A percentile compares a stretch with the other conserved stretches of the same genome.
Evolutionary conservation across 2,888 invertebrate genomes (phyloP).

Genomic region (Stenodera caucasica): DNA sequence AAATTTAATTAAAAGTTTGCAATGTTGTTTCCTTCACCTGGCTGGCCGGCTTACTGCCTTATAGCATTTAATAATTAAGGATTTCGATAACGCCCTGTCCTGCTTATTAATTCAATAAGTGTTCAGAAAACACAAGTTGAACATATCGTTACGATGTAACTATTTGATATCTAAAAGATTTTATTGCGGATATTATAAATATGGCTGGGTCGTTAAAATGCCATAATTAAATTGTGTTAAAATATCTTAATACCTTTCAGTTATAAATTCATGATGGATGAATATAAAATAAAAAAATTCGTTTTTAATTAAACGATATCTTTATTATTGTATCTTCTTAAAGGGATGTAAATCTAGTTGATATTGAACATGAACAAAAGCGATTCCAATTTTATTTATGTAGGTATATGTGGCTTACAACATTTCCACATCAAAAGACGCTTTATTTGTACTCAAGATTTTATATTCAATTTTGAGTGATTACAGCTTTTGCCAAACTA

Average conservation of each 20-base stretch:
- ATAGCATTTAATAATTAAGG: constrained; percentile 25
- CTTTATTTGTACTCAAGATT: neutral
- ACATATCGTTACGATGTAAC: constrained; percentile 31
- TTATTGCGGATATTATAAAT: constrained; percentile 32
- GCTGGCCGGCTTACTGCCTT: constrained; percentile 1
- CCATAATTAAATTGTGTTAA: constrained; percentile 28
- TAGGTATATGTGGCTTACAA: neutral
- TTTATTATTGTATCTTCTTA: constrained; percentile 16
- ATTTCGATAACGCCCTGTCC: constrained; percentile 27
- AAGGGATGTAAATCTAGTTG: constrained; percentile 3
- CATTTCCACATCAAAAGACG: neutral
- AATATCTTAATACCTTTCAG: constrained; percentile 20
- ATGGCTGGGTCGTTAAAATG: constrained; percentile 28
- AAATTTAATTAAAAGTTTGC: constrained; percentile 37
- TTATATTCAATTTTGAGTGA: neutral
- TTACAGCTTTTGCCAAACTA: neutral
- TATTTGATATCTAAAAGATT: constrained; percentile 29
- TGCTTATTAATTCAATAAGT: constrained; percentile 32
- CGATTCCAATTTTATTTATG: constrained; percentile 9
- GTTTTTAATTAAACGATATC: constrained; percentile 26
- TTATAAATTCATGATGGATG: constrained; percentile 18
- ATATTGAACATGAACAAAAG: constrained; percentile 12
- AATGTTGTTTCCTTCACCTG: constrained; percentile 33
- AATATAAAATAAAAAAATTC: constrained; percentile 20
- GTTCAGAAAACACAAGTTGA: constrained; percentile 25